phyloP scores from a whole-genome alignment of 2,113 vertebrate genomes.

The Caranx ignobilis region DNA sequence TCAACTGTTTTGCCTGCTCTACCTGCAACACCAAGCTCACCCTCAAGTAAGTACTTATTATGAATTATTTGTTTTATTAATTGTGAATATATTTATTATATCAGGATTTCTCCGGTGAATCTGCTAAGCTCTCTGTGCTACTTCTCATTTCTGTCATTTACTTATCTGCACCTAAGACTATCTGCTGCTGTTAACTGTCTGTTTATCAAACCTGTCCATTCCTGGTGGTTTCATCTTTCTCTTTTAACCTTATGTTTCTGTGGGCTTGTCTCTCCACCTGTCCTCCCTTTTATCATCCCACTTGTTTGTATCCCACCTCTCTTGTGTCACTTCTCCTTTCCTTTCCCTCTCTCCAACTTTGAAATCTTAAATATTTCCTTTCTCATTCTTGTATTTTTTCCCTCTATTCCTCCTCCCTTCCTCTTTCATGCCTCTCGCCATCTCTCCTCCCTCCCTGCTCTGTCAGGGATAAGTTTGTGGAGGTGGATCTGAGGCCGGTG shows the following conservation, averaged over 20 bases:
- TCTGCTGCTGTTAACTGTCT: constrained; percentile 33
- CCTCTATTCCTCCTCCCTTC: constrained; percentile 20
- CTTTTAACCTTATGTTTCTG: constrained; percentile 7
- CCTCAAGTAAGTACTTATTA: constrained; percentile 90
- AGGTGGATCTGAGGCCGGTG: constrained; percentile 98
- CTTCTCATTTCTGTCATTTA: constrained; percentile 16
- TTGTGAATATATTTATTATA: not conserved
- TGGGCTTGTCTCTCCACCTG: constrained; percentile 11
- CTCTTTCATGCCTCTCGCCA: constrained; percentile 48
- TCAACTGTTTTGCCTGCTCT: constrained; percentile 96
- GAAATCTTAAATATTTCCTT: not conserved
- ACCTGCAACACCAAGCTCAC: constrained; percentile 98
- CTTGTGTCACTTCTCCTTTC: not conserved
- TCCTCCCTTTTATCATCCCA: not conserved
- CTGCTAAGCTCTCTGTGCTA: constrained; percentile 2
- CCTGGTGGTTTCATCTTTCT: constrained; percentile 29
- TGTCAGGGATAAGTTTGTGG: constrained; percentile 98
- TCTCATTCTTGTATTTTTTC: constrained; percentile 1
- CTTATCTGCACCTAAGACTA: not conserved
- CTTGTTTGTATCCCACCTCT: not conserved
- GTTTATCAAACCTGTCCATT: constrained; percentile 11
- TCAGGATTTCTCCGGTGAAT: not conserved
- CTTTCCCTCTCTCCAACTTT: not conserved
- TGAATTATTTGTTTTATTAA: no score
- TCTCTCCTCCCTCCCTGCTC: constrained; percentile 73